These are phyloP conservation scores for Ypsolopha sequella DNA, from an alignment of 2,888 invertebrate genomes.

Conservation along the genomic window DNA sequence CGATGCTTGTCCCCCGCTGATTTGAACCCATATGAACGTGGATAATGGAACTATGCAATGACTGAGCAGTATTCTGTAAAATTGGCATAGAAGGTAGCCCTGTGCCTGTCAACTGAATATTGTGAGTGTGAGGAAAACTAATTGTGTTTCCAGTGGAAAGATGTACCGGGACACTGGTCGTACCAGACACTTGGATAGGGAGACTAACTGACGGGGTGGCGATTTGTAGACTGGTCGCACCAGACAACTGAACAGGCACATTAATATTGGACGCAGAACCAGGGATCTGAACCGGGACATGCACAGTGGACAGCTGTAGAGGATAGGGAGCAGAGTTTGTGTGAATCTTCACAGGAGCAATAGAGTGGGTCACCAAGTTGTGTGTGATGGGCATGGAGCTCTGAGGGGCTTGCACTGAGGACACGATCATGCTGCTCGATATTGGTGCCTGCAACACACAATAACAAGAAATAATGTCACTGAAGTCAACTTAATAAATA, in stretches of 20 bases:
- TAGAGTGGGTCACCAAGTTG: constrained; percentile 53
- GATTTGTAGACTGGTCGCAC: constrained; percentile 45
- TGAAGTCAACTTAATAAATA: constrained; percentile 20
- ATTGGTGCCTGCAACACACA: constrained; percentile 53
- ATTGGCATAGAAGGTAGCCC: constrained; percentile 55
- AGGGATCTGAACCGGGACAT: constrained; percentile 62
- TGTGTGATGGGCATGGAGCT: constrained; percentile 58
- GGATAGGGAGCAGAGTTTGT: constrained; percentile 49
- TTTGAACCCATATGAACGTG: constrained; percentile 63
- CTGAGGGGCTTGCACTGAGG: constrained; percentile 58
- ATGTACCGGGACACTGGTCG: constrained; percentile 54
- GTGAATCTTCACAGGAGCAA: constrained; percentile 60
- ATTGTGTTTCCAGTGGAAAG: constrained; percentile 56
- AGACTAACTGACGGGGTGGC: constrained; percentile 43
- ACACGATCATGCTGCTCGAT: constrained; percentile 64
- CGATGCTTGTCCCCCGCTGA: constrained; percentile 36
- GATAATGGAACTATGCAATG: constrained; percentile 53
- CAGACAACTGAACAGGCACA: constrained; percentile 58
- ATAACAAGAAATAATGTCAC: constrained; percentile 30
- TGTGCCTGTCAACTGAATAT: constrained; percentile 43
- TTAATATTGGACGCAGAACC: constrained; percentile 57
- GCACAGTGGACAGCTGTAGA: constrained; percentile 55
- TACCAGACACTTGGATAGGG: constrained; percentile 52
- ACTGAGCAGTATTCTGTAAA: constrained; percentile 41
- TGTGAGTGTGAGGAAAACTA: constrained; percentile 50